These are phyloP conservation scores for Sardinella longiceps DNA, from an alignment of 2,797 vertebrate species.

Conservation along the genomic window DNA sequence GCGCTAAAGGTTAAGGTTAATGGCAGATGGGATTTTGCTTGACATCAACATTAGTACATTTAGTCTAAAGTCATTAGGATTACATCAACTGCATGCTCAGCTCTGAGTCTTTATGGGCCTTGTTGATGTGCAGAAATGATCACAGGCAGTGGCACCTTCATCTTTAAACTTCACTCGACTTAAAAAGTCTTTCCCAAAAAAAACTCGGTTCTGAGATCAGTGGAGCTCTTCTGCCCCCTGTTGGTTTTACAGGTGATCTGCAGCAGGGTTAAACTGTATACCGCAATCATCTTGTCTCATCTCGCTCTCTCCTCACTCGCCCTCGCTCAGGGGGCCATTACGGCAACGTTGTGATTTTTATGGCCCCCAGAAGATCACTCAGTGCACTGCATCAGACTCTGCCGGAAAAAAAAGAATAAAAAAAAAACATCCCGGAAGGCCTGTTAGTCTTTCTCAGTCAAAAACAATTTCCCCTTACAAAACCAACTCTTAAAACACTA, in stretches of 20 bases:
- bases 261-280: background rate
- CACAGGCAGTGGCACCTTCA: background rate
- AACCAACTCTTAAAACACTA: slow-evolving; percentile 3
- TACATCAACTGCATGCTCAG: background rate
- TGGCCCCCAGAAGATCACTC: background rate
- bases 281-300: background rate
- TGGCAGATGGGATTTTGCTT: background rate
- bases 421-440: background rate
- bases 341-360: background rate
- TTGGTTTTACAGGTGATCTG: slow-evolving; percentile 15
- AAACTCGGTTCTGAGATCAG: slow-evolving; percentile 1
- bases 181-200: background rate
- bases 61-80: background rate
- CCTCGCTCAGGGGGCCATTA: background rate
- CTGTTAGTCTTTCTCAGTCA: slow-evolving; percentile 9
- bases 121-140: background rate
- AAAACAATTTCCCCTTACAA: slow-evolving; percentile 11
- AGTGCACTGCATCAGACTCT: background rate
- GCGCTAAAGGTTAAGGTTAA: background rate
- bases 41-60: background rate
- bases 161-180: background rate
- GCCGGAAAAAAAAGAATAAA: too few species aligned
- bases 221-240: slow-evolving; percentile 53
- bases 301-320: background rate
- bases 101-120: background rate